These are phyloP conservation scores for Lytechinus pictus DNA, from an alignment of 35 echinoderm and acorn worm species.

Conservation along the genomic window DNA sequence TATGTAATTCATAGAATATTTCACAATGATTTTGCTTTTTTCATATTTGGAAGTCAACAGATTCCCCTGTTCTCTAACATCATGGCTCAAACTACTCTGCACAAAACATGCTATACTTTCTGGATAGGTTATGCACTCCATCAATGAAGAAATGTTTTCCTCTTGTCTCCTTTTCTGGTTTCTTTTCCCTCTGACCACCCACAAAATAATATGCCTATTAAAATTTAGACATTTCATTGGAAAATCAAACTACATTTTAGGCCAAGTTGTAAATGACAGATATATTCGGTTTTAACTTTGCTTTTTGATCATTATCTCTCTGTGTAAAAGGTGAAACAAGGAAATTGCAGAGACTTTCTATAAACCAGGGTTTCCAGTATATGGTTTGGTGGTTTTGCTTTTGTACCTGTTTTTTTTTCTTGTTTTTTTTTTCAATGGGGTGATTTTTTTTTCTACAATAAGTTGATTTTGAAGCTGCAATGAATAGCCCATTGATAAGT, in stretches of 20 bases:
- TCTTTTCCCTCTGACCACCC: background rate
- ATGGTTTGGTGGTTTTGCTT: background rate
- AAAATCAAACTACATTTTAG: background rate
- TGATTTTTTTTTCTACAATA: background rate
- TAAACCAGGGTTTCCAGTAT: background rate
- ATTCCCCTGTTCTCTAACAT: too few relatives aligned
- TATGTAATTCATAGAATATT: background rate
- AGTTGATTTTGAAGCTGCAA: background rate
- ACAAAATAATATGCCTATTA: background rate
- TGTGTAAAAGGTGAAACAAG: background rate
- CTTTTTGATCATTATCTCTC: background rate
- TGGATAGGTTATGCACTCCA: too few relatives aligned
- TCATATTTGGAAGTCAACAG: too few relatives aligned
- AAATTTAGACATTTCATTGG: background rate
- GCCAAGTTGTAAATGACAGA: too few relatives aligned
- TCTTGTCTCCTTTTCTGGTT: background rate
- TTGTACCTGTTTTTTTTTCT: too few relatives aligned
- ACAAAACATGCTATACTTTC: too few relatives aligned
- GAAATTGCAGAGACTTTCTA: background rate
- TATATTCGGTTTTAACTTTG: too few relatives aligned
- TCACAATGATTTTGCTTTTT: too few relatives aligned
- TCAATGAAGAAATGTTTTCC: too few relatives aligned
- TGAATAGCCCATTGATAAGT: background rate
- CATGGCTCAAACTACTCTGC: too few relatives aligned
- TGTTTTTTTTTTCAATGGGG: too few relatives aligned